These are phyloP conservation scores for Panagrolaimus sp. DNA, from an alignment of 1,140 invertebrate species.

Conservation along the genomic window DNA sequence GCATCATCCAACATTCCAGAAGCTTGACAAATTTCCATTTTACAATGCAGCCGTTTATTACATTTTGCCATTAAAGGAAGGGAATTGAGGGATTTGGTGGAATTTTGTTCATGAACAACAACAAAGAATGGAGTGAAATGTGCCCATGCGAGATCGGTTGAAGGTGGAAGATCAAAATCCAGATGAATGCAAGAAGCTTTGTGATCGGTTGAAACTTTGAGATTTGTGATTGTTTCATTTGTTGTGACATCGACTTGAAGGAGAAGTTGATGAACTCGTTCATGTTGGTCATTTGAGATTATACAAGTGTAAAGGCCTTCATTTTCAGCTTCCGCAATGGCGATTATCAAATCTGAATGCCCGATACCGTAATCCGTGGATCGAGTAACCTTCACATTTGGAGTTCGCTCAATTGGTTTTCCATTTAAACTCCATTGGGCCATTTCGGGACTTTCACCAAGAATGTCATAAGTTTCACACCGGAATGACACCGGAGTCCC, in stretches of 20 bases:
- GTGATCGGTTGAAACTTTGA: neutral
- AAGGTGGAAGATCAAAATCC: neutral
- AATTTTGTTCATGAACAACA: neutral
- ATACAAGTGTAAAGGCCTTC: constrained; percentile 11
- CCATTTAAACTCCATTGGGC: constrained; percentile 11
- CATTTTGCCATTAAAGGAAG: neutral
- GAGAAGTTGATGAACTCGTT: constrained; percentile 1
- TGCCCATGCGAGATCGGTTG: neutral
- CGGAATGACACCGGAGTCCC: constrained; percentile 4
- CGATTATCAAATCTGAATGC: neutral
- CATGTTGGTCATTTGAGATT: neutral
- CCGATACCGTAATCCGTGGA: constrained; percentile 1
- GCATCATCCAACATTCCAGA: neutral
- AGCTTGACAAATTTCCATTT: neutral
- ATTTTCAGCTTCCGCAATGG: constrained; percentile 3
- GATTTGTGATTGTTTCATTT: constrained; percentile 4
- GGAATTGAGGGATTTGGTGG: neutral
- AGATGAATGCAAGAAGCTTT: neutral
- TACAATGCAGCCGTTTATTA: neutral
- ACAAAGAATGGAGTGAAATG: neutral
- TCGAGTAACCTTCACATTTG: neutral
- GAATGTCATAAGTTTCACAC: neutral
- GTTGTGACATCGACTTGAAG: neutral
- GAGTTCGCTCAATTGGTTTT: neutral
- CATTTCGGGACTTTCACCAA: constrained; percentile 1